phyloP scores from a whole-genome alignment of 2,888 invertebrate species.

The Dendrolimus pini region DNA sequence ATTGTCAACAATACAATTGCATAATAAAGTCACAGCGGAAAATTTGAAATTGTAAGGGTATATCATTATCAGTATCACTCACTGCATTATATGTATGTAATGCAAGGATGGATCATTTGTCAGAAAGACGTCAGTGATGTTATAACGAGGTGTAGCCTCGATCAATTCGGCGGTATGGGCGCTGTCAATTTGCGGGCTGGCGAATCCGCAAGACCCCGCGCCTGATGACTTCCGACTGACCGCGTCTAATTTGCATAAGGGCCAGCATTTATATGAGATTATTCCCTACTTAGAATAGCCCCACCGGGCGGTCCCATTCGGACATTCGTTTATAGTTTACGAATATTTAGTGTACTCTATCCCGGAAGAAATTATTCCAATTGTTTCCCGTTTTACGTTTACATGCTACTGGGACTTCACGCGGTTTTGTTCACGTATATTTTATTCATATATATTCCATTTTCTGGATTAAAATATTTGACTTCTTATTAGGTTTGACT shows the following conservation, averaged over 20 bases:
- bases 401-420: too few species aligned
- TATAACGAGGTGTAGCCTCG: conserved; percentile 54
- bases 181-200: conserved; percentile 58
- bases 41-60: too few species aligned
- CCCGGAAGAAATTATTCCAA: conserved; percentile 42
- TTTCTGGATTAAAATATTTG: too few species aligned
- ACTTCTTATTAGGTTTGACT: too few species aligned
- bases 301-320: conserved; percentile 47
- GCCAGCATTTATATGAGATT: conserved; percentile 68
- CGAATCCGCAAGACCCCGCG: conserved; percentile 19
- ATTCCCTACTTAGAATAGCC: conserved; percentile 59
- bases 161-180: conserved; percentile 56
- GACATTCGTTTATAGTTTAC: conserved; percentile 67
- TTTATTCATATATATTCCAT: too few species aligned
- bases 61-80: too few species aligned
- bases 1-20: too few species aligned
- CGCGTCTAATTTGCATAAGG: conserved; percentile 72
- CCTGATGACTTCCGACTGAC: conserved; percentile 72
- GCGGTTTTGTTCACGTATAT: too few species aligned
- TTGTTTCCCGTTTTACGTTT: neutral
- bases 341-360: conserved; percentile 58
- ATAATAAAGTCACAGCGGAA: too few species aligned
- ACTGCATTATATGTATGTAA: too few species aligned
- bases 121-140: conserved; percentile 30
- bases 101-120: conserved; percentile 14